A percentile compares a stretch with the other conserved stretches of the same genome.
phyloP scores from a whole-genome alignment of 2,888 invertebrate genomes.

The Eupithecia insigniata region DNA sequence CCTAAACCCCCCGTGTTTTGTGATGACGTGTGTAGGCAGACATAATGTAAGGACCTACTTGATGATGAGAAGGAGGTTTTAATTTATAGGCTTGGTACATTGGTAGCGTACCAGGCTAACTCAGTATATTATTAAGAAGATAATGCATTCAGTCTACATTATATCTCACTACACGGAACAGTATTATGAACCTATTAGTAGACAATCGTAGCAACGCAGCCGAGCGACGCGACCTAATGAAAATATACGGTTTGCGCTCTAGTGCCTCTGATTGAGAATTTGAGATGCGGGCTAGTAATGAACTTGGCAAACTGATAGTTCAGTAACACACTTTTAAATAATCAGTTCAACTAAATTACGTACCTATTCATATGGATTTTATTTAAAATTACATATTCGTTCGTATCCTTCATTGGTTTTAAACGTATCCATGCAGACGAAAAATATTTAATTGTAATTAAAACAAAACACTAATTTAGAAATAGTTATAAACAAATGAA shows the following conservation, averaged over 20 bases:
- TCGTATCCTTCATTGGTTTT: too few relatives aligned
- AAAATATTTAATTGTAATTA: too few relatives aligned
- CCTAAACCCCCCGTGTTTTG: too few relatives aligned
- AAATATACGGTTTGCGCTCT: neutral
- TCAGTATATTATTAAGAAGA: neutral
- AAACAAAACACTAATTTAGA: too few relatives aligned
- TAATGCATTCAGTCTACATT: neutral
- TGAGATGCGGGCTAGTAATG: conserved; percentile 27
- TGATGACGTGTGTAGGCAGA: too few relatives aligned
- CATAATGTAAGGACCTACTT: too few relatives aligned
- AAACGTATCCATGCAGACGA: too few relatives aligned
- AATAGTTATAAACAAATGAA: neutral
- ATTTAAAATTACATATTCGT: too few relatives aligned
- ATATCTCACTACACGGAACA: neutral
- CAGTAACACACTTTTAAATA: neutral
- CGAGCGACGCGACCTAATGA: neutral
- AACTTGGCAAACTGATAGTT: conserved; percentile 12
- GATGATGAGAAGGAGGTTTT: neutral
- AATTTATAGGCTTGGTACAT: neutral
- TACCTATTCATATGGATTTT: too few relatives aligned
- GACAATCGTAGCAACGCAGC: neutral
- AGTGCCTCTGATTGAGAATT: conserved; percentile 30
- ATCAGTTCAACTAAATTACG: neutral
- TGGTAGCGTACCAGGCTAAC: neutral
- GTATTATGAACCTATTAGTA: neutral